Evolutionary conservation across 2,888 invertebrate species (phyloP).

Genomic region (Caenorhabditis becei): DNA sequence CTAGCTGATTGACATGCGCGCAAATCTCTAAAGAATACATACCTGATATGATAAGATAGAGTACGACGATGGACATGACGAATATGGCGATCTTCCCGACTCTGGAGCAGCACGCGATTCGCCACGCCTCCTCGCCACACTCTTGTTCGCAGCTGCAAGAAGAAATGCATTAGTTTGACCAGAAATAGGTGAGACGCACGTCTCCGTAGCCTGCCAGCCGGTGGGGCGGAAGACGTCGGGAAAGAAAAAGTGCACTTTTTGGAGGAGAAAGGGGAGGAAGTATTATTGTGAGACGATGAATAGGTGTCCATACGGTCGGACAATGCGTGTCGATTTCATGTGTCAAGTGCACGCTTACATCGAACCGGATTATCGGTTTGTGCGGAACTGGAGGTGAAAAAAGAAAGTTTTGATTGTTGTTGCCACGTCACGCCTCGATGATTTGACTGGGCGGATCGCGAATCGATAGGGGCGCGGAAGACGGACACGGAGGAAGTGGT

Average conservation of each 20-base stretch:
- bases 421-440: slow-evolving; percentile 33
- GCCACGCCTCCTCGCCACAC: slow-evolving; percentile 65
- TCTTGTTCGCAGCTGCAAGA: slow-evolving; percentile 60
- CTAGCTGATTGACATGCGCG: not conserved
- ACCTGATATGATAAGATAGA: slow-evolving; percentile 61
- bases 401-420: not conserved
- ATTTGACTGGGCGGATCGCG: not conserved
- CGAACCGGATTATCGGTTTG: not conserved
- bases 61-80: slow-evolving; percentile 54
- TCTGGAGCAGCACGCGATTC: slow-evolving; percentile 67
- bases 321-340: slow-evolving; percentile 15
- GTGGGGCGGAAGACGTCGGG: slow-evolving; percentile 26
- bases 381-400: not conserved
- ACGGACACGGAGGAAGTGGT: not conserved
- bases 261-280: slow-evolving; percentile 2
- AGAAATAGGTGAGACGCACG: slow-evolving; percentile 8
- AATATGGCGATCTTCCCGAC: slow-evolving; percentile 66
- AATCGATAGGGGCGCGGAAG: not conserved
- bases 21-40: not conserved
- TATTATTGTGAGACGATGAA: not conserved
- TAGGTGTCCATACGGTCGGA: slow-evolving; percentile 11
- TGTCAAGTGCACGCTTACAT: not conserved
- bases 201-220: not conserved
- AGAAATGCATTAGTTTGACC: not conserved
- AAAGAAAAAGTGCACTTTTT: slow-evolving; percentile 1